Evolutionary conservation across 2,888 invertebrate species (phyloP).

Genomic region (Philaethria dido): DNA sequence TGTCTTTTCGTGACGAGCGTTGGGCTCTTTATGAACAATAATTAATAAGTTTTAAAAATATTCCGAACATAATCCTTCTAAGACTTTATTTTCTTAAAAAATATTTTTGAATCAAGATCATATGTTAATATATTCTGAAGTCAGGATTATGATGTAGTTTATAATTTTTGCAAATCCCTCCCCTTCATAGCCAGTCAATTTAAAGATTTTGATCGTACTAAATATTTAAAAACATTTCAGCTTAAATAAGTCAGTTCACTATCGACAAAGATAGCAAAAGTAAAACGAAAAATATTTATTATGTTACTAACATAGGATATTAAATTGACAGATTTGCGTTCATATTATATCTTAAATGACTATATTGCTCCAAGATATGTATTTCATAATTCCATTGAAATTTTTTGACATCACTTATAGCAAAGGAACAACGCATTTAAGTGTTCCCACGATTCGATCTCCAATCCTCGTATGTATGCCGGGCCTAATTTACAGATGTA

Average conservation of each 20-base stretch:
- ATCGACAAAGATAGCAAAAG: not conserved
- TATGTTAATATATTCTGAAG: not conserved
- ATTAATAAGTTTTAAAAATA: not conserved
- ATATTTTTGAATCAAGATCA: too few relatives aligned
- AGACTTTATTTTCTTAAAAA: not conserved
- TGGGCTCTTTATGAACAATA: not conserved
- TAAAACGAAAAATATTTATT: not conserved
- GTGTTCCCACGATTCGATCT: not conserved
- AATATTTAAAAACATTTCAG: not conserved
- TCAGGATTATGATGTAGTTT: not conserved
- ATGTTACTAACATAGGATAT: slow-evolving; percentile 25
- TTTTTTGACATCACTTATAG: slow-evolving; percentile 22
- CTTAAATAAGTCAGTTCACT: slow-evolving; percentile 10
- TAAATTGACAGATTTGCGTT: slow-evolving; percentile 33
- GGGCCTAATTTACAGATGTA: slow-evolving; percentile 20
- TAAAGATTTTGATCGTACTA: not conserved
- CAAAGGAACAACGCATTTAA: slow-evolving; percentile 19
- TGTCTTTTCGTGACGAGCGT: not conserved
- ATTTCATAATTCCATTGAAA: slow-evolving; percentile 30
- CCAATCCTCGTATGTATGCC: not conserved
- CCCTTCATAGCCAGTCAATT: slow-evolving; percentile 8
- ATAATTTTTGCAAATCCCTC: slow-evolving; percentile 1
- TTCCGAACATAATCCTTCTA: slow-evolving; percentile 4
- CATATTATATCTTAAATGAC: slow-evolving; percentile 25
- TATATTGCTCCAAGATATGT: slow-evolving; percentile 45